A percentile compares a stretch with the other conserved stretches of the same genome.
These are phyloP conservation scores for Lerista edwardsae DNA, from an alignment of 2,797 vertebrate species.

Conservation along the genomic window DNA sequence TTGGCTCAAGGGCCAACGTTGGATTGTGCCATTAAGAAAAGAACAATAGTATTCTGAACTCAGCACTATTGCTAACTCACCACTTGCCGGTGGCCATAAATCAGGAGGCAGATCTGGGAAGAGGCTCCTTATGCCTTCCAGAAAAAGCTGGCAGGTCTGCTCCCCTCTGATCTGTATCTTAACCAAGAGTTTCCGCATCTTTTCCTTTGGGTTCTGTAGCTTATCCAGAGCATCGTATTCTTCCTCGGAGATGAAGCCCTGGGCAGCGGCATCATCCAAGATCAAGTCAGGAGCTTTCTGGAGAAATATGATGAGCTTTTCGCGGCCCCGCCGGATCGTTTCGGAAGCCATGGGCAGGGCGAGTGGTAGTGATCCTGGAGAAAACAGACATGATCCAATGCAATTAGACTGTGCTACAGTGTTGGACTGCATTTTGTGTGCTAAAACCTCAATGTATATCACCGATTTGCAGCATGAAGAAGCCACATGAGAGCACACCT, in stretches of 20 bases:
- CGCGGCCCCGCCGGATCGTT: slow-evolving; percentile 10
- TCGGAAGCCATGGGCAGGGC: slow-evolving; percentile 8
- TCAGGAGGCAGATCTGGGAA: slow-evolving; percentile 2
- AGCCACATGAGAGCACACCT: too few relatives aligned
- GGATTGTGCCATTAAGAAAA: too few relatives aligned
- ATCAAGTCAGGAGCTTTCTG: background rate
- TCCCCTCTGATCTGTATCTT: slow-evolving; percentile 9
- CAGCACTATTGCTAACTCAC: background rate
- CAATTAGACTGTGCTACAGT: background rate
- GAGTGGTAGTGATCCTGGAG: too few relatives aligned
- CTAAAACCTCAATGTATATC: background rate
- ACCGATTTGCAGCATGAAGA: background rate
- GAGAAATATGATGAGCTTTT: background rate
- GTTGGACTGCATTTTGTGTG: background rate
- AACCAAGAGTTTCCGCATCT: slow-evolving; percentile 11
- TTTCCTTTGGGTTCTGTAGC: background rate
- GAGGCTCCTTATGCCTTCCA: background rate
- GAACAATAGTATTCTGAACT: background rate
- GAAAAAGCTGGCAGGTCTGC: background rate
- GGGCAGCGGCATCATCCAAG: background rate
- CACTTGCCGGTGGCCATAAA: slow-evolving; percentile 8
- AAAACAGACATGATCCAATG: background rate
- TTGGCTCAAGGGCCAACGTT: too few relatives aligned
- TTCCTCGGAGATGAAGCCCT: background rate
- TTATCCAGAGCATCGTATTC: slow-evolving; percentile 6